Evolutionary conservation across 2,888 invertebrate species (phyloP), one percentile per base, ranked within the genome.

Genomic region (Drosophila rellima): DNA sequence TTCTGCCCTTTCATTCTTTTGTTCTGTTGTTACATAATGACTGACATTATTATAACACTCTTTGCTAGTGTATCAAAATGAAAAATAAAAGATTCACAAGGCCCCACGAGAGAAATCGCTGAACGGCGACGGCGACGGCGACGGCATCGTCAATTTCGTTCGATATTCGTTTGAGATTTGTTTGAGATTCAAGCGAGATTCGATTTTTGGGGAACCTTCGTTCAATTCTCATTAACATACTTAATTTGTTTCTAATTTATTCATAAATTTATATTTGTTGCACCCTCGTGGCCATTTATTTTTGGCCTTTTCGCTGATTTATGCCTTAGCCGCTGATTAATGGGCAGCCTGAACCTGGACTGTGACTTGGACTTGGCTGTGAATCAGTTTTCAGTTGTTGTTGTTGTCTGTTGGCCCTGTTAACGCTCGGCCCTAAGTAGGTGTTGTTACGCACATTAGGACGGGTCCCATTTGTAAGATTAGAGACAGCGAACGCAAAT

Each of bases 241-340:
- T 86, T 86, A 86, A 86, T 86, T 86, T 85, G 88, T 82, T 85
- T 85, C 82, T 89, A 88, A 89, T 77, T 82, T 89, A 89, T 88
- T 85, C 87, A 85, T 88, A 88, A 85, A 87, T 85, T 81, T 85
- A 79, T 84, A 86, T 84, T 81, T 88, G 83, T 83, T 82, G 82
- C 88, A 83, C 80, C 88, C 82, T 70, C 56, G 64, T 63, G 26
- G 7, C n/a, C n/a, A n/a, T n/a, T 56, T 61, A 35, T 57, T 76
- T 78, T 77, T 57, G 55, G 61, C 64, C 77, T 70, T 57, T 68
- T 60, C 47, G 59, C 77, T 88, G 85, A 85, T 85, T 85, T 87
- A 85, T 88, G 84, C 56, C 42, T 55, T 67, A 51, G 45, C 69
- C 64, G 66, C 87, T 85, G 84, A 85, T 85, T 85, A 88, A 85